These are phyloP conservation scores for Crotalus viridis DNA, from an alignment of 2,113 vertebrate species.

Conservation along the genomic window DNA sequence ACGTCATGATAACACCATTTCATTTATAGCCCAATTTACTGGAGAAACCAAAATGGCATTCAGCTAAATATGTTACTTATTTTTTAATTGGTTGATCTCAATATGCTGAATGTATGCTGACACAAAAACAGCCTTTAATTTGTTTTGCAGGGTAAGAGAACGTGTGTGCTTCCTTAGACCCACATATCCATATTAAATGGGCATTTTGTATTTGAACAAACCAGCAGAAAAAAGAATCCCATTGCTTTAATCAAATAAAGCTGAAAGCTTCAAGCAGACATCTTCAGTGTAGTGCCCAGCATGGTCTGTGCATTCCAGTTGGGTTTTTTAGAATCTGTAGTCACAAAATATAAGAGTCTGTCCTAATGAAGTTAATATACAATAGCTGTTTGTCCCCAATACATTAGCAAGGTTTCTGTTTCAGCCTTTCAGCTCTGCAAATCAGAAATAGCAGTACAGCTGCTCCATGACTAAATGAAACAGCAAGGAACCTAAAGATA, in stretches of 20 bases:
- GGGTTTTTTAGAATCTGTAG: not conserved
- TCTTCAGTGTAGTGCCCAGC: not conserved
- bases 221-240: not conserved
- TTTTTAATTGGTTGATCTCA: constrained; percentile 29
- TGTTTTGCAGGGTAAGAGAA: not conserved
- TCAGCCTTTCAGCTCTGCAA: not conserved
- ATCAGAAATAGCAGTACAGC: not conserved
- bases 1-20: constrained; percentile 27
- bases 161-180: not conserved
- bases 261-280: not conserved
- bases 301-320: not conserved
- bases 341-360: not conserved
- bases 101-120: not conserved
- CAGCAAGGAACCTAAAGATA: not conserved
- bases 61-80: constrained; percentile 28
- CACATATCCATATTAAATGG: not conserved
- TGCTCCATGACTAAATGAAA: not conserved
- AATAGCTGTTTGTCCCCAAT: not conserved
- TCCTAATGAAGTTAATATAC: not conserved
- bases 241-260: not conserved
- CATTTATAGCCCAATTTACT: constrained; percentile 25
- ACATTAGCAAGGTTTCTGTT: not conserved
- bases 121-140: not conserved
- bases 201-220: not conserved
- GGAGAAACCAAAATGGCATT: not conserved